Evolutionary conservation across 1,140 invertebrate genomes (phyloP).

Genomic region (Riptortus pedestris): DNA sequence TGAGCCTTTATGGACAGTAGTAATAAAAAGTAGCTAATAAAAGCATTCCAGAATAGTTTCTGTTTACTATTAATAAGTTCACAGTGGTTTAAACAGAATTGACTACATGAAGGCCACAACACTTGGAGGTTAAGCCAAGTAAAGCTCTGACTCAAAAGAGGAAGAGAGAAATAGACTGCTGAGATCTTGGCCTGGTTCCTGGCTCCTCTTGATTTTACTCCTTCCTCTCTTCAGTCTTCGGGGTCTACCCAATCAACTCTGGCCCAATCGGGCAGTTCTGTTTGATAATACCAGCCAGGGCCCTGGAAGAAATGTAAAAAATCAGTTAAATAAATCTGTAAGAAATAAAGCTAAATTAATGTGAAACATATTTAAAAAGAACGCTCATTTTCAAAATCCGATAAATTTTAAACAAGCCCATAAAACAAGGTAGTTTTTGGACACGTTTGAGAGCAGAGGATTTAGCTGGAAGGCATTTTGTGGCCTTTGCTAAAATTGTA

Average conservation of each 20-base stretch:
- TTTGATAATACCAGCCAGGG: constrained; percentile 80
- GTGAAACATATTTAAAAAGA: no score
- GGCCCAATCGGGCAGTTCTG: constrained; percentile 79
- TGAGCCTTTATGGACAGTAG: constrained; percentile 9
- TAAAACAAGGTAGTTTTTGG: no score
- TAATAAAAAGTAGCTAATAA: not conserved
- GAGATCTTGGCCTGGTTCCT: constrained; percentile 1
- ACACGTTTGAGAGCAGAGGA: no score
- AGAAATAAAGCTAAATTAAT: not conserved
- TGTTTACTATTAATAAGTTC: not conserved
- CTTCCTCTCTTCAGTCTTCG: constrained; percentile 28
- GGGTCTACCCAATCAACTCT: constrained; percentile 62
- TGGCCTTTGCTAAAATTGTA: no score
- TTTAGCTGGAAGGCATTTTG: no score
- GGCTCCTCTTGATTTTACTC: not conserved
- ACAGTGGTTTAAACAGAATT: not conserved
- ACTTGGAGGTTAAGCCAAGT: constrained; percentile 5
- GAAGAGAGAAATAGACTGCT: not conserved
- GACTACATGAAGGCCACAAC: constrained; percentile 16
- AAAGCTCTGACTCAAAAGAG: constrained; percentile 13
- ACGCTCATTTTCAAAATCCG: no score
- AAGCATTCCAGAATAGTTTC: not conserved
- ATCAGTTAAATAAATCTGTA: not conserved
- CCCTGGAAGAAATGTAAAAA: constrained; percentile 48
- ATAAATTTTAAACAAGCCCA: no score